Evolutionary conservation across 2,113 vertebrate species (phyloP).

Genomic region (Melierax canorus): DNA sequence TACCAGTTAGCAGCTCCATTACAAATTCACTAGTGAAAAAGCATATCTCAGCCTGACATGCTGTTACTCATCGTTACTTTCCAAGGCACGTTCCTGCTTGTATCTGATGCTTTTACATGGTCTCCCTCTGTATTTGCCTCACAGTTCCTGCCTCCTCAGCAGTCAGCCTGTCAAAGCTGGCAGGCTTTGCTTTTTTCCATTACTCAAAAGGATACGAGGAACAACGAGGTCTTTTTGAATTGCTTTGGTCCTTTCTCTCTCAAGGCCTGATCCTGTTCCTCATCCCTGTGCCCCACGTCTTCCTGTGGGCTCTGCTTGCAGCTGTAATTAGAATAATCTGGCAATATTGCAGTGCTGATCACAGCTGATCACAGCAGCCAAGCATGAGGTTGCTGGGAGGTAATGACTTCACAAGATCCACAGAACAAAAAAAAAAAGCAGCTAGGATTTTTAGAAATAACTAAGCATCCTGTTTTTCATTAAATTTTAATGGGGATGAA

Average conservation of each 20-base stretch:
- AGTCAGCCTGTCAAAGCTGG: neutral
- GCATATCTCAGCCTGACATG: neutral
- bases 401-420: neutral
- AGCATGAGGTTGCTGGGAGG: neutral
- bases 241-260: neutral
- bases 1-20: neutral
- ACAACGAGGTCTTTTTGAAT: neutral
- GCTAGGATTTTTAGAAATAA: neutral
- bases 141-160: neutral
- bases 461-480: neutral
- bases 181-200: neutral
- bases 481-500: neutral
- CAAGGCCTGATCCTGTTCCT: neutral
- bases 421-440: neutral
- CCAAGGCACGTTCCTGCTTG: fast-evolving
- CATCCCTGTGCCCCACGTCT: neutral
- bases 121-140: neutral
- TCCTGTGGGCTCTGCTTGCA: neutral
- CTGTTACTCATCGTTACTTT: neutral
- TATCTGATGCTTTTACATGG: neutral
- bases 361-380: neutral
- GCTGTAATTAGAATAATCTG: neutral
- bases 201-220: neutral
- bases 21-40: neutral
- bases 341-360: neutral